These are phyloP conservation scores for Tapirus terrestris DNA, from an alignment of 2,113 vertebrate genomes.

Conservation along the genomic window DNA sequence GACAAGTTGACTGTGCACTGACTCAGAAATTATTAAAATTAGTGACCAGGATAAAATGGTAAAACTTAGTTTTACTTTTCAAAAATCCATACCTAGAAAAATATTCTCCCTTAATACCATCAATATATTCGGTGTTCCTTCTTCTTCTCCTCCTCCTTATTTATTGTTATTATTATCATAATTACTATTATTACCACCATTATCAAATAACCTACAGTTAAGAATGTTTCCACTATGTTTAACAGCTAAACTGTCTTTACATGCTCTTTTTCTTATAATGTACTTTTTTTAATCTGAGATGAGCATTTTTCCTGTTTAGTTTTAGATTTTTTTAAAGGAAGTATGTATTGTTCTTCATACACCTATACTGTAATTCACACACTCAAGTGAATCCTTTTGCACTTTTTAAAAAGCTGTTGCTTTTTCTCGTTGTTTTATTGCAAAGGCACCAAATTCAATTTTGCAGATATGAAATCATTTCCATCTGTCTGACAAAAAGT, in stretches of 20 bases:
- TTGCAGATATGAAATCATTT: conserved; percentile 77
- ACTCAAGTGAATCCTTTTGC: conserved; percentile 68
- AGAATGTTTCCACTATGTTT: conserved; percentile 60
- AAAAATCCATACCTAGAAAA: not conserved
- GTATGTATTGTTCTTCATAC: conserved; percentile 82
- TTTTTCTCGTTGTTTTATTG: conserved; percentile 76
- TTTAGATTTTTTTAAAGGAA: conserved; percentile 72
- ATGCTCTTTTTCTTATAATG: conserved; percentile 63
- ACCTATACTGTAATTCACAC: conserved; percentile 79
- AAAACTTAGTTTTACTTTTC: conserved; percentile 11
- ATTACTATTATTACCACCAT: not conserved
- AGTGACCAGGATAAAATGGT: conserved; percentile 79
- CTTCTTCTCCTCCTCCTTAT: not conserved
- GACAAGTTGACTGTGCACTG: conserved; percentile 80
- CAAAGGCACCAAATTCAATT: conserved; percentile 77
- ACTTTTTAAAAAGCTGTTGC: conserved; percentile 70
- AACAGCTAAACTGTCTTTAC: conserved; percentile 65
- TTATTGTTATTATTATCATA: not conserved
- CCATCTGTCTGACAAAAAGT: conserved; percentile 58
- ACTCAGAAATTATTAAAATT: conserved; percentile 87
- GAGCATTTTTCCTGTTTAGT: conserved; percentile 86
- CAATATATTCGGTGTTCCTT: not conserved
- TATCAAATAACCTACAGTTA: not conserved
- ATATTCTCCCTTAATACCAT: no score
- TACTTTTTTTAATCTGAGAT: conserved; percentile 50